Conservation (phyloP, 2,888 invertebrate genomes). For the Anaspis maculata region DNA sequence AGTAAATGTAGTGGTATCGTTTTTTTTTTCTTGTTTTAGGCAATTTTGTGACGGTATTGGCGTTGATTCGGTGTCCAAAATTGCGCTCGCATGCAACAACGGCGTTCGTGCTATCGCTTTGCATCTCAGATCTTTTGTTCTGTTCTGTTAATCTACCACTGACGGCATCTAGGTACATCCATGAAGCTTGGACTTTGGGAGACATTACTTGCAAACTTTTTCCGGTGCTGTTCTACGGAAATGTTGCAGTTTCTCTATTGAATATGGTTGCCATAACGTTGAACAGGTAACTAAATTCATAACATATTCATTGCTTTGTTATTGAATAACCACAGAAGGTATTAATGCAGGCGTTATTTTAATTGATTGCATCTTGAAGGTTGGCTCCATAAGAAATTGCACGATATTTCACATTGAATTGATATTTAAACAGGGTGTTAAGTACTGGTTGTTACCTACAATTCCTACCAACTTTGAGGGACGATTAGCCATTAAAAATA, state of each 20-base stretch:
- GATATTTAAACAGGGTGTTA: too few species aligned
- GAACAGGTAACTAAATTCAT: slow-evolving; percentile 70
- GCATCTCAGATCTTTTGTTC: slow-evolving; percentile 79
- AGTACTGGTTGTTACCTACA: too few species aligned
- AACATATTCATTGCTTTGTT: too few species aligned
- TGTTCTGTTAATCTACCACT: slow-evolving; percentile 77
- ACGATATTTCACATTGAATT: too few species aligned
- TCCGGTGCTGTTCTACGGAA: slow-evolving; percentile 83
- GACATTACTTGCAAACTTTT: slow-evolving; percentile 72
- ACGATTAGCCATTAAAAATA: too few species aligned
- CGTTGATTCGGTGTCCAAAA: slow-evolving; percentile 68
- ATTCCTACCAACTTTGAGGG: too few species aligned
- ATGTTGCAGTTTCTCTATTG: slow-evolving; percentile 77
- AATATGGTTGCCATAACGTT: slow-evolving; percentile 87
- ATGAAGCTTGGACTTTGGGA: slow-evolving; percentile 74
- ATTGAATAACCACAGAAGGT: too few species aligned
- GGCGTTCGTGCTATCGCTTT: slow-evolving; percentile 78
- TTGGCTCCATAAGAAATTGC: too few species aligned
- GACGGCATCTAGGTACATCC: slow-evolving; percentile 73
- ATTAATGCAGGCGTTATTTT: too few species aligned
- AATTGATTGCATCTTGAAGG: too few species aligned
- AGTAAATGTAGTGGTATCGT: too few species aligned
- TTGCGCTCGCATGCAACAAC: slow-evolving; percentile 78
- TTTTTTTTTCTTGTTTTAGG: slow-evolving; percentile 57
- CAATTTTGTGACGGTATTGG: slow-evolving; percentile 73